Percentiles rank a stretch among this genome's conserved stretches.
These are phyloP conservation scores for Tachina grossa DNA, from an alignment of 2,888 invertebrate species.

Conservation along the genomic window DNA sequence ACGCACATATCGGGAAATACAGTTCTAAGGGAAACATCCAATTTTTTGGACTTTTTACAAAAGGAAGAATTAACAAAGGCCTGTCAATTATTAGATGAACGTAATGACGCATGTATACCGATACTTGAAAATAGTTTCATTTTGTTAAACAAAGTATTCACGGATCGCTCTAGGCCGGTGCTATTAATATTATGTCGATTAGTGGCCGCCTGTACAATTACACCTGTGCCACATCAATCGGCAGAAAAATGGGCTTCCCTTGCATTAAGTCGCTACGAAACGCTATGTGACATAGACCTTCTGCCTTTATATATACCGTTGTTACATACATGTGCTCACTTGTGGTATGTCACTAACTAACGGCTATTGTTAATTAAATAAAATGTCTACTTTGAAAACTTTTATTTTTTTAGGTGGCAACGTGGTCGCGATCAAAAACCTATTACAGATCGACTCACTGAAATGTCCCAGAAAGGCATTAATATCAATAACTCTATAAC, in stretches of 20 bases:
- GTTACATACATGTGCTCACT: constrained; percentile 86
- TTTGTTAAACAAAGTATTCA: constrained; percentile 85
- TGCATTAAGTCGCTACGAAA: constrained; percentile 88
- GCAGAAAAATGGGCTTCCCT: constrained; percentile 88
- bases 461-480: constrained; percentile 87
- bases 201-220: constrained; percentile 84
- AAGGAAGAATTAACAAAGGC: constrained; percentile 86
- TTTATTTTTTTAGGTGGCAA: constrained; percentile 84
- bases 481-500: constrained; percentile 85
- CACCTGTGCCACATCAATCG: constrained; percentile 84
- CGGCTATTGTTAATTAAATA: neutral
- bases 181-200: constrained; percentile 87
- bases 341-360: constrained; percentile 84
- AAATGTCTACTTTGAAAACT: neutral
- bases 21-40: constrained; percentile 85
- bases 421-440: constrained; percentile 86
- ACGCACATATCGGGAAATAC: constrained; percentile 85
- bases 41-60: constrained; percentile 87
- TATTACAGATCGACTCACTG: constrained; percentile 85
- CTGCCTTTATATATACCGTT: constrained; percentile 88
- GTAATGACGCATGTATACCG: constrained; percentile 86
- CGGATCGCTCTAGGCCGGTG: constrained; percentile 88
- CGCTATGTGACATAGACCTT: constrained; percentile 88
- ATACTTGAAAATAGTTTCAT: constrained; percentile 88
- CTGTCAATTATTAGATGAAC: constrained; percentile 85